Conservation (phyloP, 2,888 invertebrate genomes). For the Ptychoptera contaminata region DNA sequence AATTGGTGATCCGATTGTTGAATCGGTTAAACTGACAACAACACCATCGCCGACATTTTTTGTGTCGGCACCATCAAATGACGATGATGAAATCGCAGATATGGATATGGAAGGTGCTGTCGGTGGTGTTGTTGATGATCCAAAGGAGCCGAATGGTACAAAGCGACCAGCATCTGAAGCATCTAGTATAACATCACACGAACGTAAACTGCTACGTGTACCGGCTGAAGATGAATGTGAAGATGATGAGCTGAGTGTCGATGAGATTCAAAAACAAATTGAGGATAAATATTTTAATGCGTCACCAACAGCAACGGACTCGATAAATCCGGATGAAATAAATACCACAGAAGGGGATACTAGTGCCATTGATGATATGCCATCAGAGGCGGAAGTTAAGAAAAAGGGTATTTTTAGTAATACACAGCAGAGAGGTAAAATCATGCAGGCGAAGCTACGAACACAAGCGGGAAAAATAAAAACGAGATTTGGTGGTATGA, state of each 20-base stretch:
- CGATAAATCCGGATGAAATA: conserved; percentile 47
- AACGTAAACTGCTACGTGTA: conserved; percentile 31
- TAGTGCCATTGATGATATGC: conserved; percentile 45
- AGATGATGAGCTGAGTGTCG: conserved; percentile 33
- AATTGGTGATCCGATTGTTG: conserved; percentile 48
- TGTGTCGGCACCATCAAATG: conserved; percentile 2
- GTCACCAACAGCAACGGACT: conserved; percentile 39
- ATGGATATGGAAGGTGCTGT: not conserved
- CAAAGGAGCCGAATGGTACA: conserved; percentile 11
- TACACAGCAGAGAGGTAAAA: conserved; percentile 35
- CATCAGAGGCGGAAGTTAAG: conserved; percentile 40
- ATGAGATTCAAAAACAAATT: conserved; percentile 43
- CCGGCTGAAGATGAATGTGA: conserved; percentile 32
- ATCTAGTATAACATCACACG: conserved; percentile 35
- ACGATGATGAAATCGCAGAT: conserved; percentile 3
- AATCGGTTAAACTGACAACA: not conserved
- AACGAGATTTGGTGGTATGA: conserved; percentile 45
- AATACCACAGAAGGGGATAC: conserved; percentile 53
- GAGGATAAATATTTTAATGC: conserved; percentile 46
- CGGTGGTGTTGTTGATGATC: not conserved
- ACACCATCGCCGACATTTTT: conserved; percentile 2
- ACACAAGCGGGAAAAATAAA: conserved; percentile 57
- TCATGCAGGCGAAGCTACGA: conserved; percentile 48
- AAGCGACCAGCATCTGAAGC: conserved; percentile 21
- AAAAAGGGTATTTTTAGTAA: conserved; percentile 33